These are phyloP conservation scores for Nycticryphes semicollaris DNA, from an alignment of 2,113 vertebrate species.

Conservation along the genomic window DNA sequence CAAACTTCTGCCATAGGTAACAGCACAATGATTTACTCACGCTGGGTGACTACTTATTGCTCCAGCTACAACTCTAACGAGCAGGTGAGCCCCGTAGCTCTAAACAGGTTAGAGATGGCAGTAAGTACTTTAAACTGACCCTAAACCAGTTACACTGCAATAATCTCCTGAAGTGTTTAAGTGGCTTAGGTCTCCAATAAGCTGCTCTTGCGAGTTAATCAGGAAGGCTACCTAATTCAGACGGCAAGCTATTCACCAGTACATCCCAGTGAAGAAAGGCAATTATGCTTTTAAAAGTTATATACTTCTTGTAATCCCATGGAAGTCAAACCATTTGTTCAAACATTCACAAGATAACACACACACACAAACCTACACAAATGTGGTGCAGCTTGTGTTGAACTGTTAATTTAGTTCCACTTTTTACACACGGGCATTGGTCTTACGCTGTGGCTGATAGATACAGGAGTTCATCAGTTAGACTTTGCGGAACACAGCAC, in stretches of 20 bases:
- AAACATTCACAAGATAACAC: not conserved
- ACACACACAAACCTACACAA: not conserved
- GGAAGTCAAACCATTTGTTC: not conserved
- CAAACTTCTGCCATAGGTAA: fast-evolving
- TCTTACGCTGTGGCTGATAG: not conserved
- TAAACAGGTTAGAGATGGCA: not conserved
- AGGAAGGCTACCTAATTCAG: not conserved
- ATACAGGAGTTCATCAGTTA: not conserved
- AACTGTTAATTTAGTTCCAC: not conserved
- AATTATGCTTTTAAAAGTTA: not conserved
- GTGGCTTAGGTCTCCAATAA: conserved; percentile 30
- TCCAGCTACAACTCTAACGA: not conserved
- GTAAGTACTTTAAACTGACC: not conserved
- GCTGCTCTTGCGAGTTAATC: conserved; percentile 18
- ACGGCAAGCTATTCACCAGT: not conserved
- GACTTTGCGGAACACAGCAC: not conserved
- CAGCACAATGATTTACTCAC: not conserved
- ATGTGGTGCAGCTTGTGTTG: not conserved
- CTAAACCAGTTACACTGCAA: not conserved
- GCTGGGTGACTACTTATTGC: not conserved
- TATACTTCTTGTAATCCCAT: not conserved
- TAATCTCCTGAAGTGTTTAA: conserved; percentile 50
- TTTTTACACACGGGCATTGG: not conserved
- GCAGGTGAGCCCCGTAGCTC: not conserved
- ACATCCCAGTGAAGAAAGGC: not conserved